Conservation (phyloP, 2,797 vertebrate genomes). For the Crypturellus tataupa region DNA sequence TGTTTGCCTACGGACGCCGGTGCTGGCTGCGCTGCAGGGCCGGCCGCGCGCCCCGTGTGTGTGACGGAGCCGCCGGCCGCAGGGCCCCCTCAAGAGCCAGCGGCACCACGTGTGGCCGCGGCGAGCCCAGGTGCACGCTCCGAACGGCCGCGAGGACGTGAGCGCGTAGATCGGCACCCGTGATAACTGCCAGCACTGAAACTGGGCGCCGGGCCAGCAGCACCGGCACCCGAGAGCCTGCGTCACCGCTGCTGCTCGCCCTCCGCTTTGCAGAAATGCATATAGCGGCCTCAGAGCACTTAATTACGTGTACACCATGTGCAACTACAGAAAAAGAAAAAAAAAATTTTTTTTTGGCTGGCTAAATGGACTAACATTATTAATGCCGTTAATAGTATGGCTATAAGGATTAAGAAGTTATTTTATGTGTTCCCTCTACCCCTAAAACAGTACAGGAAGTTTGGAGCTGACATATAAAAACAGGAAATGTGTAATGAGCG, state of each 20-base stretch:
- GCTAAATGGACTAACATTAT: not conserved
- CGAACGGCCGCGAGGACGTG: too few species aligned
- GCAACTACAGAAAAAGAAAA: too few species aligned
- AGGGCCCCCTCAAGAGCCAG: too few species aligned
- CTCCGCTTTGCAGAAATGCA: too few species aligned
- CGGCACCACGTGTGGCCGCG: too few species aligned
- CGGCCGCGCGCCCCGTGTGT: slow-evolving; percentile 14
- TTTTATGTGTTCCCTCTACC: not conserved
- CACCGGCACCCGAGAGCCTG: not conserved
- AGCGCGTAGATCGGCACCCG: not conserved
- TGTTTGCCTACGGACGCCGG: not conserved
- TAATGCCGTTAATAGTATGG: not conserved
- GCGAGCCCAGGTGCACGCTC: too few species aligned
- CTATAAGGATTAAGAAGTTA: not conserved
- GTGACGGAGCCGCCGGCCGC: not conserved
- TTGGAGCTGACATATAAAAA: slow-evolving; percentile 40
- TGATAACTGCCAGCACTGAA: not conserved
- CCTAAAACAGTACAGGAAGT: slow-evolving; percentile 51
- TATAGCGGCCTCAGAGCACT: too few species aligned
- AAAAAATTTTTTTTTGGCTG: too few species aligned
- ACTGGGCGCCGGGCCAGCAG: not conserved
- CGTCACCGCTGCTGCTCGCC: not conserved
- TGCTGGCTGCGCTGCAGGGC: not conserved
- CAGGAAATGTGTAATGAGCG: slow-evolving; percentile 40
- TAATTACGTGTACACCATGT: too few species aligned